phyloP scores from a whole-genome alignment of 2,888 invertebrate species.

The Seladonia tumulorum region DNA sequence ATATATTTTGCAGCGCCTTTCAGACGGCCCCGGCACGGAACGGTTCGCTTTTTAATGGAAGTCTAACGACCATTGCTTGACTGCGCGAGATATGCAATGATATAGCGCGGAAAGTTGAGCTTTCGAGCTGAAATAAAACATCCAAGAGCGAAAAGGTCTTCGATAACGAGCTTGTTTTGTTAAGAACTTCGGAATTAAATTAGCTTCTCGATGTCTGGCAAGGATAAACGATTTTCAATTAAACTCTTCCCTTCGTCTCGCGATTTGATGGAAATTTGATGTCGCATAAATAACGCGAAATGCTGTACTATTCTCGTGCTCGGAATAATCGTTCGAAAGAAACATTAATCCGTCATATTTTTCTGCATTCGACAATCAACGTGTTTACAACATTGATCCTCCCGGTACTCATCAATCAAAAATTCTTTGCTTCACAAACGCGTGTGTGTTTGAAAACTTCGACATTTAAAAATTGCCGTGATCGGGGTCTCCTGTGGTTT shows the following conservation, averaged over 20 bases:
- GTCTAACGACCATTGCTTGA: slow-evolving; percentile 40
- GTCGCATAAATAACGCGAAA: not conserved
- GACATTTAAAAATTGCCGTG: not conserved
- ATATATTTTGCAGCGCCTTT: slow-evolving; percentile 28
- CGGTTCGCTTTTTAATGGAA: slow-evolving; percentile 16
- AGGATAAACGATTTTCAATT: not conserved
- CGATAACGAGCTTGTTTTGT: slow-evolving; percentile 9
- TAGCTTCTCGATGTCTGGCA: not conserved
- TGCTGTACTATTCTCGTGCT: no score
- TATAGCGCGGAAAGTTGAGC: not conserved
- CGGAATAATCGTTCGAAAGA: not conserved
- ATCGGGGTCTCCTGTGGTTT: no score
- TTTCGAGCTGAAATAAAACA: not conserved
- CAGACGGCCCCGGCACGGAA: not conserved
- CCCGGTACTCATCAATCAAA: not conserved
- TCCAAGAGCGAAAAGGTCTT: not conserved
- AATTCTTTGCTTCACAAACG: not conserved
- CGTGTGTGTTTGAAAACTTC: not conserved
- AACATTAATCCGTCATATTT: not conserved
- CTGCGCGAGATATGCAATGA: slow-evolving; percentile 6
- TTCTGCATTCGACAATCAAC: not conserved
- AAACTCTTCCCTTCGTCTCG: not conserved
- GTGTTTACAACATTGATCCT: not conserved
- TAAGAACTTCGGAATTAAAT: slow-evolving; percentile 15
- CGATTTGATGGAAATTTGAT: not conserved